Evolutionary conservation across 1,140 invertebrate species (phyloP), one percentile per base, ranked within the genome.

Genomic region (Pygmarrhopalites habei): DNA sequence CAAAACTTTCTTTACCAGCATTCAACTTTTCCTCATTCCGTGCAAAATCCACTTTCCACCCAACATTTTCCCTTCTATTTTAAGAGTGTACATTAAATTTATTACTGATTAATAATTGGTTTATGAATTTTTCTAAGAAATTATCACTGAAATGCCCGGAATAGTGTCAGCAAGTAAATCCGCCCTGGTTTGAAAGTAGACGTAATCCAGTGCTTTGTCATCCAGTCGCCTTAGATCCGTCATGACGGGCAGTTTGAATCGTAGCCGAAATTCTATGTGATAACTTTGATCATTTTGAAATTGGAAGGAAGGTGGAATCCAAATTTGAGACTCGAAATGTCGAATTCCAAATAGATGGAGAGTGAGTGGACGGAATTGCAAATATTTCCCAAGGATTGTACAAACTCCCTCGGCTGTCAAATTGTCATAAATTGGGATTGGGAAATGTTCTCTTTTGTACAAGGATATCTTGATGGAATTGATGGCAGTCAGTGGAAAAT

Each of bases 91-190:
- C n/a, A n/a, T n/a, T n/a, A n/a, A n/a, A n/a, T n/a, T n/a, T n/a
- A n/a, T n/a, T n/a, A n/a, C n/a, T n/a, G n/a, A n/a, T n/a, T n/a
- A n/a, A n/a, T n/a, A n/a, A n/a, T n/a, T n/a, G n/a, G n/a, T n/a
- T n/a, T n/a, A n/a, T n/a, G n/a, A n/a, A n/a, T n/a, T n/a, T n/a
- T n/a, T n/a, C n/a, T n/a, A n/a, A n/a, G n/a, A n/a, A n/a, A n/a
- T n/a, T 58, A 55, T 35, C 46, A 56, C 53, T 60, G 82, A 80
- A 58, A 90, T 84, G 73, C 89, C 87, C 21, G 82, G 78, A 65
- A 94, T 85, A 72, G 84, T 84, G 71, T 85, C 88, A 47, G 86
- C 79, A 39, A 90, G 77, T 19, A 92, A 83, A 80, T 92, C 90
- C 72, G 81, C 79, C 39, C 87, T 78, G 29, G 85, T 85, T 84